Percentiles rank a stretch among this genome's conserved stretches.
Evolutionary conservation across 2,113 vertebrate genomes (phyloP).

Genomic region (Sitta europaea): DNA sequence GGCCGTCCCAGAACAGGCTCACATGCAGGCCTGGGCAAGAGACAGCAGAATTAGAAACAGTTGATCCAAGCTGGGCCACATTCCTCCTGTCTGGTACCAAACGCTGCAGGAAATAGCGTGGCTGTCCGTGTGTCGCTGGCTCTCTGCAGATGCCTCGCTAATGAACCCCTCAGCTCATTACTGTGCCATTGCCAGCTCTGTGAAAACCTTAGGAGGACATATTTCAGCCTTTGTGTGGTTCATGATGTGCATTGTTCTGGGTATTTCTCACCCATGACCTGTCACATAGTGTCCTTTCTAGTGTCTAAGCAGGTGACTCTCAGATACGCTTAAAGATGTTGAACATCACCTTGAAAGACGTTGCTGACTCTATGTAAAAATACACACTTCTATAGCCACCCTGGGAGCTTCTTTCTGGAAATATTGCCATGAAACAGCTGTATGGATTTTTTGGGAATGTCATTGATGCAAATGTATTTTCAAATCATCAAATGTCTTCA

Average conservation of each 20-base stretch:
- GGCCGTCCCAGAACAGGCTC: accelerated
- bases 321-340: neutral
- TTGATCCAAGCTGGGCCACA: neutral
- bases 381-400: neutral
- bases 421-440: neutral
- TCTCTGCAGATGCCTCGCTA: neutral
- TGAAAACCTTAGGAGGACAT: neutral
- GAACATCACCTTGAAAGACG: neutral
- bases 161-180: neutral
- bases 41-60: neutral
- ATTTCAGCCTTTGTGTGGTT: neutral
- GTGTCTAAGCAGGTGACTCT: neutral
- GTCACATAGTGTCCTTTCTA: neutral
- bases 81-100: neutral
- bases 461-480: neutral
- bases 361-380: neutral
- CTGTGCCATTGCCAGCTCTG: neutral
- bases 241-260: neutral
- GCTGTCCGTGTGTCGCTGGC: accelerated
- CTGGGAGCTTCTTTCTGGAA: neutral
- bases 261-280: neutral
- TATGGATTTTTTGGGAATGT: neutral
- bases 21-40: neutral
- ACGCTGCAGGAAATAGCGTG: neutral
- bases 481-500: neutral